Evolutionary conservation across 2,797 vertebrate genomes (phyloP), one percentile per base, ranked within the genome.

Genomic region (Leucoraja ocellata): DNA sequence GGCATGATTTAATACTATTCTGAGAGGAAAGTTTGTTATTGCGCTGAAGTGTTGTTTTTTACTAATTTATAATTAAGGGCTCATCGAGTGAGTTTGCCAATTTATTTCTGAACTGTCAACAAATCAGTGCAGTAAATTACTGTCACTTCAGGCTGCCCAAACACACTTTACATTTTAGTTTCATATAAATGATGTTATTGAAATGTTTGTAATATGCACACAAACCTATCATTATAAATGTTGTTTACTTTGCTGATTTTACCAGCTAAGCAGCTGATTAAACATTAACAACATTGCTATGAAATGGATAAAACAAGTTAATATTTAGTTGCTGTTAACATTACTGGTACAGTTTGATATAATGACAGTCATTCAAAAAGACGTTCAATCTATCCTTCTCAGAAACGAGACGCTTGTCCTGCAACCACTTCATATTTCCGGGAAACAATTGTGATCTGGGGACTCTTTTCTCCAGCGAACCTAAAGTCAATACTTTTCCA

Each of bases 401-500:
- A 39, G 76, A 76, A 74, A 23, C 16, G 25, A 28, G 39, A 28
- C 5, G 28, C 21, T 54, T 54, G 21, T 28, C 32, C 23, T 16
- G 25, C 16, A 74, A 36, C 28, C 23, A 92, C 68, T 74, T 71
- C 18, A 39, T 91, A 71, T 21, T 39, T 91, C 88, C 46, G 21
- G 39, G 39, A 91, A 92, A 92, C 25, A 13, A 76, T 74, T 91
- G 18, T 92, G 2, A 28, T 74, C 25, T 32, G 13, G 39, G 46
- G 71, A 74, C 90, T n/a, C 23, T 92, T 76, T 74, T 8, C 90
- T 92, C 36, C 14, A 92, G 90, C 90, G 74, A 39, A n/a, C 74
- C 65, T 58, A 92, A 58, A 74, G 73, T 76, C 90, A 76, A 92
- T 58, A 73, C 6, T 76, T 92, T 76, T 58, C 90, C 76, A 92